phyloP scores from a whole-genome alignment of 2,113 vertebrate species.

The Benitochromis conjunctus region DNA sequence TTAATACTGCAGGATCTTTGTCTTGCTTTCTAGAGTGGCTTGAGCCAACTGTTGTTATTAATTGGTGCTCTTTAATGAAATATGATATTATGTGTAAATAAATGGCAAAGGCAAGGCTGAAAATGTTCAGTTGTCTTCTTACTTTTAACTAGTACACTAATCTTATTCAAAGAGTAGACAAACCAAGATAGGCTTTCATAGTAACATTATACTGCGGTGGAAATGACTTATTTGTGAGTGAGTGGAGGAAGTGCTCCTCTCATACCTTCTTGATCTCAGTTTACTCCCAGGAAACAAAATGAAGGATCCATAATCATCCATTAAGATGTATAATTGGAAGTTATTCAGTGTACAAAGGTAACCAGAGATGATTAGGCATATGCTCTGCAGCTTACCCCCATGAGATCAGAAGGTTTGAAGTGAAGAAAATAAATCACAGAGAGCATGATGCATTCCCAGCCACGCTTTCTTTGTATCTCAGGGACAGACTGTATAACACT shows the following conservation, averaged over 20 bases:
- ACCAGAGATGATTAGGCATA: background rate
- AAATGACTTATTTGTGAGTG: background rate
- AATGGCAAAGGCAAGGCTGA: background rate
- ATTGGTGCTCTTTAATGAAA: background rate
- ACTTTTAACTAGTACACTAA: background rate
- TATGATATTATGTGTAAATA: background rate
- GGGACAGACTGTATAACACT: background rate
- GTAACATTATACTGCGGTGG: background rate
- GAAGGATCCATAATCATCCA: slow-evolving; percentile 35
- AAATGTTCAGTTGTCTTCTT: fast-evolving
- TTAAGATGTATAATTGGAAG: slow-evolving; percentile 1
- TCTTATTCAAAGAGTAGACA: background rate
- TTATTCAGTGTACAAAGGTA: background rate
- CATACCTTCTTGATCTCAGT: background rate
- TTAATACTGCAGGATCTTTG: background rate
- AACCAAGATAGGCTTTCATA: background rate
- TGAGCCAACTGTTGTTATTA: background rate
- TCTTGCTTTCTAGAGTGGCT: background rate
- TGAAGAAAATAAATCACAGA: background rate
- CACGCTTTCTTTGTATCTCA: background rate
- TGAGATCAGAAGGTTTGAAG: background rate
- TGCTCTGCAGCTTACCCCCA: background rate
- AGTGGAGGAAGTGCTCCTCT: background rate
- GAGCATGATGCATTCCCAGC: background rate
- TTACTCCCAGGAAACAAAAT: slow-evolving; percentile 10